Evolutionary conservation across 1,140 invertebrate species (phyloP).

Genomic region (Leptinotarsa defecta): DNA sequence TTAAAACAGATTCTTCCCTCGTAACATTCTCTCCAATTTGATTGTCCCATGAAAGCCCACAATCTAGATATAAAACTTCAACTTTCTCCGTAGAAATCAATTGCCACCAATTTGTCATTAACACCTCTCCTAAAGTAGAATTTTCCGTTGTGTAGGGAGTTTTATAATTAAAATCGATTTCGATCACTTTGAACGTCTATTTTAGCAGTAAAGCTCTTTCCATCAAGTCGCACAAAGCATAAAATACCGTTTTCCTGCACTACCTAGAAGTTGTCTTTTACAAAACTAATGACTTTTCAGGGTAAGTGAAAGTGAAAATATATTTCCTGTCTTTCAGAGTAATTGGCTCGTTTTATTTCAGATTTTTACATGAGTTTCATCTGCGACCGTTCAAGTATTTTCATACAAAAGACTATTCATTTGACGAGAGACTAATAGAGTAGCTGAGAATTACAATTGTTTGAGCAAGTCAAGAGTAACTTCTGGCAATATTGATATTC

Average conservation of each 20-base stretch:
- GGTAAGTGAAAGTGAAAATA: neutral
- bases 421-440: neutral
- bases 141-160: slow-evolving; percentile 17
- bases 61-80: too few species aligned
- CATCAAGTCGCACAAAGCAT: neutral
- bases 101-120: slow-evolving; percentile 16
- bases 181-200: slow-evolving; percentile 24
- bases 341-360: too few species aligned
- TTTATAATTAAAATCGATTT: slow-evolving; percentile 31
- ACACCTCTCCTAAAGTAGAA: neutral
- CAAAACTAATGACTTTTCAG: neutral
- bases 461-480: too few species aligned
- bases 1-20: too few species aligned
- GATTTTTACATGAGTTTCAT: neutral
- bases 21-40: too few species aligned
- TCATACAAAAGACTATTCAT: neutral
- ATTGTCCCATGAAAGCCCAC: too few species aligned
- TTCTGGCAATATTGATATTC: too few species aligned
- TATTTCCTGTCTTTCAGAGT: neutral
- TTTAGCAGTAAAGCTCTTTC: neutral
- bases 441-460: too few species aligned
- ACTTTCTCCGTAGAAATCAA: neutral
- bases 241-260: neutral
- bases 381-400: neutral
- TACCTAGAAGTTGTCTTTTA: neutral